Percentiles rank a stretch among this genome's conserved stretches.
Evolutionary conservation across 2,113 vertebrate genomes (phyloP).

Genomic region (Perccottus glenii): DNA sequence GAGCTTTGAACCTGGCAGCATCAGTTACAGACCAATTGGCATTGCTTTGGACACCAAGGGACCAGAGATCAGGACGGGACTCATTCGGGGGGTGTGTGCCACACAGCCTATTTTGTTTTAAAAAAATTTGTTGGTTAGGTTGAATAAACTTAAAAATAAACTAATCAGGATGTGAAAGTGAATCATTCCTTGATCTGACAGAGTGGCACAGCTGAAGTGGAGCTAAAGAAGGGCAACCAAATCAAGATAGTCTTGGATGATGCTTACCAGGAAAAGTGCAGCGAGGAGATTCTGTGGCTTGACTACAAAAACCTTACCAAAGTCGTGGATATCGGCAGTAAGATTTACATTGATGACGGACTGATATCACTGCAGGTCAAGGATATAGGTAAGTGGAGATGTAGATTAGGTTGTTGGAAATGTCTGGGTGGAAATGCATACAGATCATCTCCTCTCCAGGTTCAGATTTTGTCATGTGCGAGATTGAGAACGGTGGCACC

Average conservation of each 20-base stretch:
- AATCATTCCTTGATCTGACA: constrained; percentile 46
- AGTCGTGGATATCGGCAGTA: constrained; percentile 90
- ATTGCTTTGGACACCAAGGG: constrained; percentile 98
- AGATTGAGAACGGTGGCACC: constrained; percentile 90
- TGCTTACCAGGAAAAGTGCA: constrained; percentile 87
- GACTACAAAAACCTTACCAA: constrained; percentile 97
- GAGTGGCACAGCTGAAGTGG: constrained; percentile 96
- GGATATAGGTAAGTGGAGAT: constrained; percentile 84
- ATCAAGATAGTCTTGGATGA: constrained; percentile 93
- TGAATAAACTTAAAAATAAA: not conserved
- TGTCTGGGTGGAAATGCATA: too few relatives aligned
- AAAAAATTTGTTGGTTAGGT: not conserved
- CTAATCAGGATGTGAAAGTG: not conserved
- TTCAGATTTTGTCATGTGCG: constrained; percentile 84
- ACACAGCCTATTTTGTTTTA: too few relatives aligned
- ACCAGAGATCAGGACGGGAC: constrained; percentile 97
- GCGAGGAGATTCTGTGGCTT: constrained; percentile 88
- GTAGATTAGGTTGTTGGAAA: not conserved
- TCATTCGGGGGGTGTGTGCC: constrained; percentile 91
- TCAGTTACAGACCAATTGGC: constrained; percentile 92
- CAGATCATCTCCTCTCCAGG: constrained; percentile 70
- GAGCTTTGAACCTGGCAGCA: constrained; percentile 92
- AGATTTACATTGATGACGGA: constrained; percentile 95
- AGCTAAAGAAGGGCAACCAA: constrained; percentile 87
- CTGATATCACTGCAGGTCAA: constrained; percentile 92